Percentiles rank a stretch among this genome's conserved stretches.
Evolutionary conservation across 2,888 invertebrate genomes (phyloP).

Genomic region (Parnassius glacialis): DNA sequence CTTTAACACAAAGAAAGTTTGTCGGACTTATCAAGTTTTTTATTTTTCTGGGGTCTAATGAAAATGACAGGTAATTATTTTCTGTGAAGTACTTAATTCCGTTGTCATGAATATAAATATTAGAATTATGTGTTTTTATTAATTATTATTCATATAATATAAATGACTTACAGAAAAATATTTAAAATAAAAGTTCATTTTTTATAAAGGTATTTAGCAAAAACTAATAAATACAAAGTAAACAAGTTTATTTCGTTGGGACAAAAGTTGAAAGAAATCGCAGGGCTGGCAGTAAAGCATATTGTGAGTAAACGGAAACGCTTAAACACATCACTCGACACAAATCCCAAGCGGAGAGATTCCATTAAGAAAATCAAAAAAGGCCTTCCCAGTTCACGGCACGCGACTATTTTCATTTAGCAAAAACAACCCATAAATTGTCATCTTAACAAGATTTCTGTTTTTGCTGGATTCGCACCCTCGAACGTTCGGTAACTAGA

Average conservation of each 20-base stretch:
- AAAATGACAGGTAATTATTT: conserved; percentile 42
- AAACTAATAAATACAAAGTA: background rate
- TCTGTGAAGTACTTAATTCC: conserved; percentile 23
- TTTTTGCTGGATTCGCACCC: conserved; percentile 77
- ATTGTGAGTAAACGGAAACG: conserved; percentile 59
- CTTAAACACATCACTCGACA: conserved; percentile 69
- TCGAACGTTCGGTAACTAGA: conserved; percentile 58
- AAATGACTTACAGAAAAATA: too few species aligned
- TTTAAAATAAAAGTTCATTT: too few species aligned
- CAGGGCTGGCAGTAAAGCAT: conserved; percentile 43
- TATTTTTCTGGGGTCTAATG: conserved; percentile 50
- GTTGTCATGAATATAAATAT: background rate
- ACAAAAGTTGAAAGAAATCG: conserved; percentile 34
- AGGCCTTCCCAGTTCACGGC: conserved; percentile 74
- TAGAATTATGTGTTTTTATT: background rate
- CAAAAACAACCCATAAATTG: conserved; percentile 82
- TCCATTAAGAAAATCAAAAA: conserved; percentile 82
- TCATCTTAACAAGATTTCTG: conserved; percentile 81
- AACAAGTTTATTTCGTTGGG: background rate
- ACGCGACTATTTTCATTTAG: conserved; percentile 80
- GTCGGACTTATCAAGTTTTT: conserved; percentile 58
- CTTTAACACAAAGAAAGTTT: conserved; percentile 73
- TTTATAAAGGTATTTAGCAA: too few species aligned
- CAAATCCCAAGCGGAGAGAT: conserved; percentile 78
- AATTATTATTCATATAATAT: too few species aligned